Evolutionary conservation across 1,140 invertebrate genomes (phyloP).

Genomic region (Caligus rogercresseyi): DNA sequence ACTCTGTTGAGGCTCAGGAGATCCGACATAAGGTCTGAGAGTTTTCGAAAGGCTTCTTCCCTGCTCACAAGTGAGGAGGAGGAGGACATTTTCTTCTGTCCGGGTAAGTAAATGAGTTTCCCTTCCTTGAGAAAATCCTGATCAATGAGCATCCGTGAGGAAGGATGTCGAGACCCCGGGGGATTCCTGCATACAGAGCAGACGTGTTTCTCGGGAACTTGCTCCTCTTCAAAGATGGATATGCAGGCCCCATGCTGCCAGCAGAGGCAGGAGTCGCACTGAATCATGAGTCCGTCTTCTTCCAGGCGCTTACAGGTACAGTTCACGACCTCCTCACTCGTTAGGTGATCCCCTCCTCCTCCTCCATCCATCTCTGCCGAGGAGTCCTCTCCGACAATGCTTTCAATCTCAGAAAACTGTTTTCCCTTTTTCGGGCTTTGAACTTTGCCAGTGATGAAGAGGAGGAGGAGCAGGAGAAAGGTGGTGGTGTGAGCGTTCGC

Average conservation of each 20-base stretch:
- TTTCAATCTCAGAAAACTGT: not conserved
- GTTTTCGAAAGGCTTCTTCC: slow-evolving; percentile 20
- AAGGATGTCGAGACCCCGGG: slow-evolving; percentile 40
- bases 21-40: slow-evolving; percentile 20
- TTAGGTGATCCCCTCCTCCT: slow-evolving; percentile 28
- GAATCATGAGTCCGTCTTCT: slow-evolving; percentile 81
- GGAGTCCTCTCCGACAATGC: not conserved
- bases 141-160: slow-evolving; percentile 54
- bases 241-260: slow-evolving; percentile 86
- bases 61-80: slow-evolving; percentile 25
- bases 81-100: too few relatives aligned
- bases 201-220: slow-evolving; percentile 75
- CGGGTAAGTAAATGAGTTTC: slow-evolving; percentile 39
- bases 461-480: not conserved
- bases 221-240: slow-evolving; percentile 52
- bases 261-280: slow-evolving; percentile 80
- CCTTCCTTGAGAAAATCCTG: slow-evolving; percentile 74
- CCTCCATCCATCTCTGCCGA: slow-evolving; percentile 6
- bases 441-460: too few relatives aligned
- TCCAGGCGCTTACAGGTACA: slow-evolving; percentile 61
- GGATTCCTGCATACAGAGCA: slow-evolving; percentile 70
- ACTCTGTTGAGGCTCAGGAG: slow-evolving; percentile 30
- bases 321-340: slow-evolving; percentile 56
- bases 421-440: not conserved
- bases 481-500: not conserved